These are phyloP conservation scores for Ascaphus truei DNA, from an alignment of 2,113 vertebrate genomes.

Conservation along the genomic window DNA sequence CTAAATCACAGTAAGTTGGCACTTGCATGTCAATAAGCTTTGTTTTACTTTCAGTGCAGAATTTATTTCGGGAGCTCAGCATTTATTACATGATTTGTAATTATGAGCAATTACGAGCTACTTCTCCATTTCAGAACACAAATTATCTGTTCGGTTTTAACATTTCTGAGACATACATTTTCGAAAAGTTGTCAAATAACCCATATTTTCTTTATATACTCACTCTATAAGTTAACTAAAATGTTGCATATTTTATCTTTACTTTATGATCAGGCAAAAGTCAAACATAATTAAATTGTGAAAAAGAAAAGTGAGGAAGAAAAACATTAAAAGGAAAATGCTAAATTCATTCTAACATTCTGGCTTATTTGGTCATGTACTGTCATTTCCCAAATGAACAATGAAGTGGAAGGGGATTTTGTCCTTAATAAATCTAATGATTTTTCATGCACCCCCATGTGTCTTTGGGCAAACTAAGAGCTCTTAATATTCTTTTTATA, in stretches of 20 bases:
- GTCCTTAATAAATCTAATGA: too few species aligned
- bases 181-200: conserved; percentile 15
- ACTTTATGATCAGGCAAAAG: conserved; percentile 15
- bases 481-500: too few species aligned
- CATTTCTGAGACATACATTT: conserved; percentile 28
- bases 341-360: too few species aligned
- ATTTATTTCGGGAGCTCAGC: conserved; percentile 77
- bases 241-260: conserved; percentile 15
- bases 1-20: conserved; percentile 78
- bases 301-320: not conserved
- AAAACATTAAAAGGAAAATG: not conserved
- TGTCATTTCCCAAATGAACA: too few species aligned
- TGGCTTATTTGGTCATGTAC: too few species aligned
- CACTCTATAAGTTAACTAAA: conserved; percentile 11
- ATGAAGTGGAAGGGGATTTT: too few species aligned
- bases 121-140: conserved; percentile 75
- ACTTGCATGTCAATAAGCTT: conserved; percentile 81
- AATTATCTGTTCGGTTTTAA: conserved; percentile 71
- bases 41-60: conserved; percentile 78
- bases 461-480: too few species aligned
- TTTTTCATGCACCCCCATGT: too few species aligned
- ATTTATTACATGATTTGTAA: conserved; percentile 89
- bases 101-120: conserved; percentile 82
- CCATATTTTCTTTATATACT: conserved; percentile 19
- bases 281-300: conserved; percentile 14